Evolutionary conservation across 2,113 vertebrate species (phyloP).

Genomic region (Eublepharis macularius): DNA sequence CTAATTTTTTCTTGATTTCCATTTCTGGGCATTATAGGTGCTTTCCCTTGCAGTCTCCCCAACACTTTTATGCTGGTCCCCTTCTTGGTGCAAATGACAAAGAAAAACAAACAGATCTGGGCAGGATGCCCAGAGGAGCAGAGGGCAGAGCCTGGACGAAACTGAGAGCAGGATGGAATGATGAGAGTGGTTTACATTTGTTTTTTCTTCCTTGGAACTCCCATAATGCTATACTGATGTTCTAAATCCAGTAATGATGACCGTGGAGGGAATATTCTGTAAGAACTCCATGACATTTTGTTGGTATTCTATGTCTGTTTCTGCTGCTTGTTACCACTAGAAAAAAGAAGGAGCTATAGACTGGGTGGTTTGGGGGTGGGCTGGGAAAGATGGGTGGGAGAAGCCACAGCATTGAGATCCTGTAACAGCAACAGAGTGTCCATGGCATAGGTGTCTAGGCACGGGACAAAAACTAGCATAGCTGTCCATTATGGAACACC

Average conservation of each 20-base stretch:
- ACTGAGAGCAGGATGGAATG: background rate
- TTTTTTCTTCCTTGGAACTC: background rate
- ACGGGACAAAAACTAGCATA: background rate
- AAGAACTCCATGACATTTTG: background rate
- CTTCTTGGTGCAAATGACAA: background rate
- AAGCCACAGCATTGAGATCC: background rate
- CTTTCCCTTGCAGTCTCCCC: background rate
- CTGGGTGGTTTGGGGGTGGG: background rate
- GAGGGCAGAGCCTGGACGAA: background rate
- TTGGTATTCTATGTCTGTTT: background rate
- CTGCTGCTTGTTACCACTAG: background rate
- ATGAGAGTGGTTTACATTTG: background rate
- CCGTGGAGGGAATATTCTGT: background rate
- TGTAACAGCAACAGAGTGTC: background rate
- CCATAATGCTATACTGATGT: background rate
- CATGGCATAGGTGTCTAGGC: background rate
- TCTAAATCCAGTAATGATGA: background rate
- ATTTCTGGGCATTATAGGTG: background rate
- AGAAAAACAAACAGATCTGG: background rate
- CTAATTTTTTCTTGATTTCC: background rate
- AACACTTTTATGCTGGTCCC: background rate
- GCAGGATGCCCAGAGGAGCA: background rate
- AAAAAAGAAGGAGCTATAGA: background rate
- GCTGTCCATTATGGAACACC: background rate
- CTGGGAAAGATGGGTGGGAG: background rate